Percentiles rank a stretch among this genome's conserved stretches.
Conservation (phyloP, 1,140 invertebrate species). For the Bombus pascuorum region DNA sequence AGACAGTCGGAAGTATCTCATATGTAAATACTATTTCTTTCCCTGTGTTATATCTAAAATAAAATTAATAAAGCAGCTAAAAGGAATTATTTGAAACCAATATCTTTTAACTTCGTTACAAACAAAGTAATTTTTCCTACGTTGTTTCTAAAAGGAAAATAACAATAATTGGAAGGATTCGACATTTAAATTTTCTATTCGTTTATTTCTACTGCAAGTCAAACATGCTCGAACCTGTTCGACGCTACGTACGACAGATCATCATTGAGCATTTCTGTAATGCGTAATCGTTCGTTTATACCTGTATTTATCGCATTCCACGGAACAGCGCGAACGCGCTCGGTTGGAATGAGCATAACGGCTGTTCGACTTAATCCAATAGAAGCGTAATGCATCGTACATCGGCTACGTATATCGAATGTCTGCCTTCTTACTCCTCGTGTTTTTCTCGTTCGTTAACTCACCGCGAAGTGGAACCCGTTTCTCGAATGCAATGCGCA, state of each 20-base stretch:
- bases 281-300: background rate
- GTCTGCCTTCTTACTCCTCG: background rate
- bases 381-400: background rate
- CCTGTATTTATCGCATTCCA: background rate
- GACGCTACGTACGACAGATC: background rate
- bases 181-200: no score
- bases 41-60: background rate
- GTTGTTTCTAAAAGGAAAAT: background rate
- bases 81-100: no score
- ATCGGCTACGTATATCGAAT: background rate
- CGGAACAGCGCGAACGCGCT: background rate
- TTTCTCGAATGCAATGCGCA: background rate
- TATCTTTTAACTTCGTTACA: background rate
- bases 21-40: background rate
- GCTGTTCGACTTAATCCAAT: background rate
- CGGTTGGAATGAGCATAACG: slow-evolving; percentile 22
- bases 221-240: background rate
- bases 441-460: background rate
- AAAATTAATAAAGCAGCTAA: background rate
- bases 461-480: slow-evolving; percentile 1
- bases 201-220: no score
- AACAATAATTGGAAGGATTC: no score
- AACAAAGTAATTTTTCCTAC: background rate
- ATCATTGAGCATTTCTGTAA: background rate
- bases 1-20: no score